phyloP scores from a whole-genome alignment of 2,888 invertebrate species.

The Mesoligia furuncula region DNA sequence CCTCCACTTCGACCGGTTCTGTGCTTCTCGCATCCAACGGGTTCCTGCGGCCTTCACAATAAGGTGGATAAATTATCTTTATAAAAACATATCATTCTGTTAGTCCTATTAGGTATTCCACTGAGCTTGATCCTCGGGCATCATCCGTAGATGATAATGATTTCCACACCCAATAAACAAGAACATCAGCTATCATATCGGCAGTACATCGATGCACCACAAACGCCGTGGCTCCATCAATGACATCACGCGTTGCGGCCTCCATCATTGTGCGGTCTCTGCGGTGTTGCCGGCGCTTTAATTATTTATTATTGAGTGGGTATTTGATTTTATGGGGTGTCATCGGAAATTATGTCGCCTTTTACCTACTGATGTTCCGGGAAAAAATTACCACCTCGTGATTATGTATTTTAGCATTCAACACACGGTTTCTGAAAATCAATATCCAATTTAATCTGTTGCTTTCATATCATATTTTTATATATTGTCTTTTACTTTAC shows the following conservation, averaged over 20 bases:
- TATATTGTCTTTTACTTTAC: no score
- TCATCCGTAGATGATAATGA: background rate
- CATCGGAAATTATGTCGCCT: constrained; percentile 5
- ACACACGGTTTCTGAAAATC: background rate
- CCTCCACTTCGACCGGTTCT: no score
- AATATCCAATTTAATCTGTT: background rate
- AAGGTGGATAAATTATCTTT: no score
- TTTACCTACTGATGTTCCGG: background rate
- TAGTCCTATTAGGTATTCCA: background rate
- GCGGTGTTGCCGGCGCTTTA: constrained; percentile 29
- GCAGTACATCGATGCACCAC: background rate
- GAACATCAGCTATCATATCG: background rate
- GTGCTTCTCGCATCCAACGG: no score
- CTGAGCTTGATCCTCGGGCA: background rate
- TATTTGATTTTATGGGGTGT: constrained; percentile 28
- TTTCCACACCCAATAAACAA: constrained; percentile 4
- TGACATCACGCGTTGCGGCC: constrained; percentile 37
- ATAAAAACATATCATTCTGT: no score
- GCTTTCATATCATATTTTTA: background rate
- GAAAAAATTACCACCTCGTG: no score
- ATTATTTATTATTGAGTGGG: constrained; percentile 42
- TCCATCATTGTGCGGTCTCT: constrained; percentile 34
- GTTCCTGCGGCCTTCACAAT: no score
- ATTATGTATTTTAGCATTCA: background rate
- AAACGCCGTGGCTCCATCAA: background rate